Evolutionary conservation across 35 echinoderm and acorn worm genomes (phyloP).

Genomic region (Apostichopus japonicus): DNA sequence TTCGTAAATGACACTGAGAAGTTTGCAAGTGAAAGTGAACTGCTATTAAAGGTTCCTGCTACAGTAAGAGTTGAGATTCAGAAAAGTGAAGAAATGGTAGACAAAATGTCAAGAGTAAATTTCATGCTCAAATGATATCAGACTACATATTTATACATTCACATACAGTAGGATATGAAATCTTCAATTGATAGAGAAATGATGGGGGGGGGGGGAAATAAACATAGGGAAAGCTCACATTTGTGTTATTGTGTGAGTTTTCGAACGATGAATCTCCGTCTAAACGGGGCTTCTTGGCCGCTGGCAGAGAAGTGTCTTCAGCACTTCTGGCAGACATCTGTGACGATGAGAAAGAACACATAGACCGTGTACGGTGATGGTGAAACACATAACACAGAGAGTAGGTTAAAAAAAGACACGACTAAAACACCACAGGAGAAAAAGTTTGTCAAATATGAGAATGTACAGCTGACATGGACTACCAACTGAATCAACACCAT

Average conservation of each 20-base stretch:
- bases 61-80: too few relatives aligned
- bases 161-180: too few relatives aligned
- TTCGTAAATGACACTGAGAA: too few relatives aligned
- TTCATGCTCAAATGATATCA: too few relatives aligned
- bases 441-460: not conserved
- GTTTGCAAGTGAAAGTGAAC: too few relatives aligned
- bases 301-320: constrained; percentile 75
- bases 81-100: too few relatives aligned
- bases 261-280: constrained; percentile 47
- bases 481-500: not conserved
- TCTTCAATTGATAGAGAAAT: too few relatives aligned
- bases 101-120: too few relatives aligned
- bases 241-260: constrained; percentile 71
- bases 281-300: constrained; percentile 79
- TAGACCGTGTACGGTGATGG: not conserved
- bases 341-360: constrained; percentile 11
- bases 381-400: not conserved
- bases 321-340: constrained; percentile 85
- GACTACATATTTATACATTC: too few relatives aligned
- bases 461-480: not conserved
- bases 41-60: too few relatives aligned
- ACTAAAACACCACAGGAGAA: not conserved
- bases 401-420: not conserved
- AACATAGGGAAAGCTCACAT: constrained; percentile 47
- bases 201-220: too few relatives aligned